phyloP scores from a whole-genome alignment of 2,113 vertebrate species.

The Cyprinus carpio region DNA sequence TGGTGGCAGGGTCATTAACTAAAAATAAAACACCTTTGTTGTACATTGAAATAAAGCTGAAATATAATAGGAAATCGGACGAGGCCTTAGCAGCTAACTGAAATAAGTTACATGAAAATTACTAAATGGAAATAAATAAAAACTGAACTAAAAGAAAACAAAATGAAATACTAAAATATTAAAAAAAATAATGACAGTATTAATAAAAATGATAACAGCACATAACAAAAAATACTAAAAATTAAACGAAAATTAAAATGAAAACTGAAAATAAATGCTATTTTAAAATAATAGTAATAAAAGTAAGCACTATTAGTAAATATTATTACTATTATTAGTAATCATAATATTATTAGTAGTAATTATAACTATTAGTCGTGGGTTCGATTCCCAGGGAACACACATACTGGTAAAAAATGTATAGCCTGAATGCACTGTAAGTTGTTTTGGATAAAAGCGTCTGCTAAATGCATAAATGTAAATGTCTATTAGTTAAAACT shows the following conservation, averaged over 20 bases:
- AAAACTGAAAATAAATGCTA: not conserved
- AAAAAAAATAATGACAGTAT: not conserved
- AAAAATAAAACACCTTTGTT: not conserved
- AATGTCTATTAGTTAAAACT: too few species aligned
- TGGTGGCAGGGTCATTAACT: not conserved
- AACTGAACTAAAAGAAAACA: too few species aligned
- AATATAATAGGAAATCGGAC: not conserved
- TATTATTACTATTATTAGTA: not conserved
- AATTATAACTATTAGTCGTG: not conserved
- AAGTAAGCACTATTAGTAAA: not conserved
- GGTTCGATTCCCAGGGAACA: too few species aligned
- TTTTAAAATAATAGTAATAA: not conserved
- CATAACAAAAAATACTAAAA: not conserved
- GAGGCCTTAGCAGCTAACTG: too few species aligned
- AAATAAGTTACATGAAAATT: not conserved
- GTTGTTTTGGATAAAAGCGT: too few species aligned
- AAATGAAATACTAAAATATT: not conserved
- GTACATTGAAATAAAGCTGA: not conserved
- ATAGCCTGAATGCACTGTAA: too few species aligned
- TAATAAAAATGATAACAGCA: not conserved
- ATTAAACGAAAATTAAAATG: not conserved
- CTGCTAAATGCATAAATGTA: too few species aligned
- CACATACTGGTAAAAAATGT: too few species aligned
- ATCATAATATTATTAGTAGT: not conserved
- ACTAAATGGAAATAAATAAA: not conserved